Conservation (phyloP, 1,140 invertebrate genomes). For the Pseudoatta argentina region DNA sequence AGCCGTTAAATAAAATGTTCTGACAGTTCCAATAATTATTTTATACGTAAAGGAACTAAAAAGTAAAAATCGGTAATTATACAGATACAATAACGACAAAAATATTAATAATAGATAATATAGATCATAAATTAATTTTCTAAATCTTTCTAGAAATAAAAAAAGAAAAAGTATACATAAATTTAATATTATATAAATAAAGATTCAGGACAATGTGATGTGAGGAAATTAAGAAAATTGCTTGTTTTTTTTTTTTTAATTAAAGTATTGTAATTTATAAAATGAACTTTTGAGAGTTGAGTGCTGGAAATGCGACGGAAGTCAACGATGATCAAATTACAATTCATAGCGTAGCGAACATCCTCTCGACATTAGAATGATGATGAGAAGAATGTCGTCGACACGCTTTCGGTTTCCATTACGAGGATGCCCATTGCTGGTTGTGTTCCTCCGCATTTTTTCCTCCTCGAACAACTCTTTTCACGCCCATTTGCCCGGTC, state of each 20-base stretch:
- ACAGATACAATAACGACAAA: neutral
- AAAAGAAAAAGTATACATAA: neutral
- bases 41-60: neutral
- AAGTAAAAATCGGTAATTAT: neutral
- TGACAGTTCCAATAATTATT: too few relatives aligned
- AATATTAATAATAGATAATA: neutral
- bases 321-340: slow-evolving; percentile 47
- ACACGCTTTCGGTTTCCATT: slow-evolving; percentile 58
- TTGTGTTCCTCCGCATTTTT: slow-evolving; percentile 38
- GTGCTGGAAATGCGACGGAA: neutral
- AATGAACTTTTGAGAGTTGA: slow-evolving; percentile 42
- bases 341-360: slow-evolving; percentile 24
- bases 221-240: neutral
- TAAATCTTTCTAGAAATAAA: neutral
- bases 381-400: slow-evolving; percentile 48
- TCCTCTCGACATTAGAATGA: slow-evolving; percentile 38
- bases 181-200: neutral
- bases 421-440: slow-evolving; percentile 15
- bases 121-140: neutral
- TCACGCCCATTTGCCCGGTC: slow-evolving; percentile 13
- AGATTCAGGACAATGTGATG: neutral
- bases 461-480: slow-evolving; percentile 25
- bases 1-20: too few relatives aligned
- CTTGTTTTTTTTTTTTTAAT: slow-evolving; percentile 4
- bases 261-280: slow-evolving; percentile 26